A percentile compares a stretch with the other conserved stretches of the same genome.
phyloP scores from a whole-genome alignment of 1,140 invertebrate genomes.

The Pemphigus obesinymphae region DNA sequence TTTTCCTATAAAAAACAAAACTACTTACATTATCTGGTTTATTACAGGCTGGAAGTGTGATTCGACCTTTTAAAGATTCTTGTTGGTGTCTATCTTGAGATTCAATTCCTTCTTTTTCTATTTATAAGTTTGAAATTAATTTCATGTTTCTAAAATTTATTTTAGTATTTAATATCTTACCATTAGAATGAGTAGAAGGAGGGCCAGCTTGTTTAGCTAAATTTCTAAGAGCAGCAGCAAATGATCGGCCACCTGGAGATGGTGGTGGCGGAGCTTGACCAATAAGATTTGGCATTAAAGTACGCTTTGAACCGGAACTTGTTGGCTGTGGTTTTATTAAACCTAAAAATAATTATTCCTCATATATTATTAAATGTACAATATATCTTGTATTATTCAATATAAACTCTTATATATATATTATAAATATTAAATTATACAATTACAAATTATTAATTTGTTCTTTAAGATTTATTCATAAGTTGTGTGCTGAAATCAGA shows the following conservation, averaged over 20 bases:
- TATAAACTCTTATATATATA: not conserved
- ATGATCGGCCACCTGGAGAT: conserved; percentile 52
- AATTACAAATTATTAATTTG: no score
- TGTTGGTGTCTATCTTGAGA: conserved; percentile 27
- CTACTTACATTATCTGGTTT: conserved; percentile 48
- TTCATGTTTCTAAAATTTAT: not conserved
- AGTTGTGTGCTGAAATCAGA: no score
- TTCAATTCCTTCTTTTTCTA: conserved; percentile 17
- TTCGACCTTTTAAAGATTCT: conserved; percentile 43
- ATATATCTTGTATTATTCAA: not conserved
- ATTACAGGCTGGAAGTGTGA: not conserved
- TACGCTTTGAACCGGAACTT: conserved; percentile 12
- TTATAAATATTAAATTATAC: not conserved
- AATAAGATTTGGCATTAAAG: conserved; percentile 23
- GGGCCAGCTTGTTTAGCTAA: conserved; percentile 73
- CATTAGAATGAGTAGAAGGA: conserved; percentile 46
- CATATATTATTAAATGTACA: not conserved
- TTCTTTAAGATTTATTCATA: no score
- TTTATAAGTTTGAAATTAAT: not conserved
- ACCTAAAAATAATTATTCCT: not conserved
- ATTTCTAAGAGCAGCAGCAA: conserved; percentile 73
- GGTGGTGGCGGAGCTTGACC: conserved; percentile 16
- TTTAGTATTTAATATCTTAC: not conserved
- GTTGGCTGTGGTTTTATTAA: conserved; percentile 19
- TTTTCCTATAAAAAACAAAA: not conserved